Percentiles rank a stretch among this genome's conserved stretches.
These are phyloP conservation scores for Octonoba sinensis DNA, from an alignment of 2,888 invertebrate genomes.

Conservation along the genomic window DNA sequence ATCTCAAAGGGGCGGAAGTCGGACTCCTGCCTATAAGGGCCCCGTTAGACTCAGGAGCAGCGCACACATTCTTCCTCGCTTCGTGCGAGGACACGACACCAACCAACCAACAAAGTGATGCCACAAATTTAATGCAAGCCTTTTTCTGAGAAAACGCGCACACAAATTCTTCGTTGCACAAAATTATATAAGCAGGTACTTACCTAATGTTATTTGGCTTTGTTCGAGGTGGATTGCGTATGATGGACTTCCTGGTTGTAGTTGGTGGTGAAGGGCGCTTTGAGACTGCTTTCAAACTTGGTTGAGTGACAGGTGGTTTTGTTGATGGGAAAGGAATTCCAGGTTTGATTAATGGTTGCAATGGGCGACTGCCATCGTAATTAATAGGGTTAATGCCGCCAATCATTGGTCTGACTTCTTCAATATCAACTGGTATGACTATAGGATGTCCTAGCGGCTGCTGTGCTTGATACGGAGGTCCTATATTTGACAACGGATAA, in stretches of 20 bases:
- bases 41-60: too few relatives aligned
- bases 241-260: conserved; percentile 49
- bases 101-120: too few relatives aligned
- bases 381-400: conserved; percentile 43
- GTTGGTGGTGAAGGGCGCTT: background rate
- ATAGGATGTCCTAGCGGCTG: conserved; percentile 72
- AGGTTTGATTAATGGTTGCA: background rate
- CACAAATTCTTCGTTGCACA: background rate
- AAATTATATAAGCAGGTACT: background rate
- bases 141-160: background rate
- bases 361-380: background rate
- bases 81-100: too few relatives aligned
- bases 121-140: too few relatives aligned
- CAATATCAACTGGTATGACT: conserved; percentile 77
- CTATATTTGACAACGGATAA: background rate
- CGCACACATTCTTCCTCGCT: too few relatives aligned
- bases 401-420: conserved; percentile 72
- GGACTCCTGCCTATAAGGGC: too few relatives aligned
- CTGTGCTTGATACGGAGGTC: background rate
- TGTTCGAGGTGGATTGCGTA: conserved; percentile 63
- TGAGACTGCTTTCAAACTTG: background rate
- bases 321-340: conserved; percentile 14
- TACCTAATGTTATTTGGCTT: conserved; percentile 63
- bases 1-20: too few relatives aligned
- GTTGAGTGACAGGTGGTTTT: conserved; percentile 14